Conservation (phyloP, 1,140 invertebrate genomes). For the Musca vetustissima region DNA sequence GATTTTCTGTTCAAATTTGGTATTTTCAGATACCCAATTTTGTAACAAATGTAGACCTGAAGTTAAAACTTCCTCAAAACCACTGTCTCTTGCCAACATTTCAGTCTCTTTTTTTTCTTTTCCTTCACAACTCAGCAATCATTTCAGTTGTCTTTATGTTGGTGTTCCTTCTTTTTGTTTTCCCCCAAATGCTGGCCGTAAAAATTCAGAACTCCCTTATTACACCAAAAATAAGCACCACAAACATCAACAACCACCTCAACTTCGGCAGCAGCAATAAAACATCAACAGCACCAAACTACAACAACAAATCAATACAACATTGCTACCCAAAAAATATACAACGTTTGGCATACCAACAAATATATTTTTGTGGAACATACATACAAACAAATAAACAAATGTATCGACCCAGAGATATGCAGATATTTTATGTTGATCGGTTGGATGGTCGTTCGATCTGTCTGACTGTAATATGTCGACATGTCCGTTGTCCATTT, state of each 20-base stretch:
- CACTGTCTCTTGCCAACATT: too few relatives aligned
- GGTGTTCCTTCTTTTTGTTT: background rate
- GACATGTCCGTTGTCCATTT: background rate
- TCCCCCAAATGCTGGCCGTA: background rate
- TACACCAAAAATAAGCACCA: conserved; percentile 2
- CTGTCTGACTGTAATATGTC: background rate
- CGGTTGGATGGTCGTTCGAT: background rate
- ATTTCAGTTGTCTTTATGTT: conserved; percentile 1
- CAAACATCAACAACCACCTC: background rate
- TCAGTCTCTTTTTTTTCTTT: too few relatives aligned
- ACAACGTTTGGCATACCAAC: conserved; percentile 7
- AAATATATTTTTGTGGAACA: too few relatives aligned
- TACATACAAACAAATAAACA: too few relatives aligned
- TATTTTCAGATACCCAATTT: too few relatives aligned
- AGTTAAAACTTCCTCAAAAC: too few relatives aligned
- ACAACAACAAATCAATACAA: conserved; percentile 2
- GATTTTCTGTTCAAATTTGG: too few relatives aligned
- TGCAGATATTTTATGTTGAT: conserved; percentile 11
- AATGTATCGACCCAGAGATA: background rate
- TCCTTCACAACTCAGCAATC: too few relatives aligned
- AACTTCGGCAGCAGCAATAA: background rate
- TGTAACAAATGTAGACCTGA: too few relatives aligned
- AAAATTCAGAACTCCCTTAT: conserved; percentile 10
- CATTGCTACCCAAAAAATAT: conserved; percentile 9
- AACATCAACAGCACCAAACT: background rate